Conservation (phyloP, 2,888 invertebrate genomes). For the Luffia ferchaultella region DNA sequence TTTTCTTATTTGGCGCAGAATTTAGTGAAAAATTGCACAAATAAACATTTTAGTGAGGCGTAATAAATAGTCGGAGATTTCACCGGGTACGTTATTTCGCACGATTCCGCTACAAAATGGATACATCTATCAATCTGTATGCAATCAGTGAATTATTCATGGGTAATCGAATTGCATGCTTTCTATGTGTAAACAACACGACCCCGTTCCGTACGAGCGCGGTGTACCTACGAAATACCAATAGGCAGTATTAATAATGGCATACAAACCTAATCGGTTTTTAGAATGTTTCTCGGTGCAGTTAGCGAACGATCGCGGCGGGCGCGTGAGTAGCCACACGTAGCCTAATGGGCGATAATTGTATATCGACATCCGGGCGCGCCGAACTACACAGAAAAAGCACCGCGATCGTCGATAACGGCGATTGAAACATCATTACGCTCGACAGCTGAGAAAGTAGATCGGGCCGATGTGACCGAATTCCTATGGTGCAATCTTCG, state of each 20-base stretch:
- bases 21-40: too few species aligned
- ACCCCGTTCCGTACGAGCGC: background rate
- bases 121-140: background rate
- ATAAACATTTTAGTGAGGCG: background rate
- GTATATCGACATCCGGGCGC: slow-evolving; percentile 4
- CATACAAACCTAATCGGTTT: background rate
- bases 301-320: background rate
- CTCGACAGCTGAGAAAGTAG: slow-evolving; percentile 7
- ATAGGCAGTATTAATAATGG: background rate
- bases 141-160: background rate
- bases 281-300: background rate
- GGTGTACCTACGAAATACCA: background rate
- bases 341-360: slow-evolving; percentile 6
- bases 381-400: slow-evolving; percentile 6
- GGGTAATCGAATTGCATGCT: background rate
- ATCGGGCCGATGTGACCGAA: slow-evolving; percentile 1
- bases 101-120: background rate
- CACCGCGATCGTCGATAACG: slow-evolving; percentile 6
- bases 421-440: slow-evolving; percentile 10
- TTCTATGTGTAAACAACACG: background rate
- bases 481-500: slow-evolving; percentile 4
- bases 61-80: background rate
- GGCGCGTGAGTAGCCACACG: background rate
- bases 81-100: background rate
- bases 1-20: too few species aligned